Percentiles rank a stretch among this genome's conserved stretches.
Evolutionary conservation across 2,888 invertebrate species (phyloP).

Genomic region (Tipula vernalis): DNA sequence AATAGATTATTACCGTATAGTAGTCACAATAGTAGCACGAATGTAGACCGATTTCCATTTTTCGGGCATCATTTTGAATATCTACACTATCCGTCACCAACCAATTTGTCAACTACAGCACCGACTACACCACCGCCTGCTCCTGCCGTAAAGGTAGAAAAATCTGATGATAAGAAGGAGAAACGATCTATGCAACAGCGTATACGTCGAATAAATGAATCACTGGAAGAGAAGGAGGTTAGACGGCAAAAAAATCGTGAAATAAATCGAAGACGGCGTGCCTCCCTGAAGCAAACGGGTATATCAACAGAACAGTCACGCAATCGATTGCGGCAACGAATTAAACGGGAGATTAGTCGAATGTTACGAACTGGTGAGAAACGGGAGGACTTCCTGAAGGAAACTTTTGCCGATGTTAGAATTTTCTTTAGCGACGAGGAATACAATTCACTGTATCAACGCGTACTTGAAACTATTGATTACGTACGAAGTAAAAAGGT

Average conservation of each 20-base stretch:
- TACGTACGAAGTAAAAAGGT: constrained; percentile 5
- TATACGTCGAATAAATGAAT: constrained; percentile 6
- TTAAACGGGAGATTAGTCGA: constrained; percentile 8
- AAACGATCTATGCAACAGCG: background rate
- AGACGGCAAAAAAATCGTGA: constrained; percentile 9
- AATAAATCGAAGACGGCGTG: background rate
- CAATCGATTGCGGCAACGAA: constrained; percentile 9
- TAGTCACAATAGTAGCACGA: background rate
- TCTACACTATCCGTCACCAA: background rate
- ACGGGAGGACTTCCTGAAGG: constrained; percentile 11
- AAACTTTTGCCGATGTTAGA: constrained; percentile 8
- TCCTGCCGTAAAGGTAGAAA: background rate
- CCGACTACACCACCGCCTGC: background rate
- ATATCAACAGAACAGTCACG: constrained; percentile 5
- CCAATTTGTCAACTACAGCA: background rate
- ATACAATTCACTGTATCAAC: background rate
- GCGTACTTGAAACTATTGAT: constrained; percentile 8
- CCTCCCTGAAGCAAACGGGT: background rate
- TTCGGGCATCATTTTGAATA: background rate
- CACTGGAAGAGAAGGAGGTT: background rate
- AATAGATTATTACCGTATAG: background rate
- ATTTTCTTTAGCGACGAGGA: constrained; percentile 1
- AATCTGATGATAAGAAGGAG: background rate
- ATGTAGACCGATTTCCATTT: background rate
- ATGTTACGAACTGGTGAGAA: constrained; percentile 9